Evolutionary conservation across 1,140 invertebrate species (phyloP), one percentile per base, ranked within the genome.

Genomic region (Zaprionus inermis): DNA sequence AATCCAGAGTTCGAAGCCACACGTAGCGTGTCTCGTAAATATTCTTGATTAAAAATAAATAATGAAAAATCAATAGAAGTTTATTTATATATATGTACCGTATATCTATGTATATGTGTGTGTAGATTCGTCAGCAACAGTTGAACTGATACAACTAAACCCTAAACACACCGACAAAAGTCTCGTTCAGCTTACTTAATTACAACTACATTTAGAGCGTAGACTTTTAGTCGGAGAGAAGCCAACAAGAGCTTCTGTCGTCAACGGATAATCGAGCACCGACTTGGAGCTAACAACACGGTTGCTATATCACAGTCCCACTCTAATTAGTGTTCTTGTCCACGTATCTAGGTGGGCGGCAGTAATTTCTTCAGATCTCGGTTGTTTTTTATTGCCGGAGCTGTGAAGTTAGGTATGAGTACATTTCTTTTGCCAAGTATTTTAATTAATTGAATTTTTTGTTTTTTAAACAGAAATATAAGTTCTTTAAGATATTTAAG

Each of bases 1-100:
- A 44, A 44, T 44, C 38, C 38, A 44, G 16, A 44, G 38, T 44
- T 44, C 38, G n/a, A 7, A 44, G 38, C 38, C 14, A 38, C 36
- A 38, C 36, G n/a, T 41, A 16, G 38, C n/a, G 38, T 44, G 38
- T 44, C 38, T 44, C n/a, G n/a, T 9, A 16, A 44, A 44, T 44
- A 16, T 44, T 16, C 38, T 69, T 70, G 30, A 63, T 70, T 70
- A 70, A 70, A 63, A 51, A 70, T 63, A 22, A 70, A 63, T 61
- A 61, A 63, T 55, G 49, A 41, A 70, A 70, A 70, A 70, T 70
- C 67, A 63, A 70, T 70, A 63, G 10, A 54, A 46, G 44, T 38
- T 69, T 69, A 70, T 70, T 70, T 63, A 63, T 70, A 70, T 28
- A 61, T 22, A 18, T 6, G 7, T 4, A 49, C 14, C n/a, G 10